Evolutionary conservation across 2,113 vertebrate species (phyloP), one percentile per base, ranked within the genome.

Genomic region (Rynchops niger): DNA sequence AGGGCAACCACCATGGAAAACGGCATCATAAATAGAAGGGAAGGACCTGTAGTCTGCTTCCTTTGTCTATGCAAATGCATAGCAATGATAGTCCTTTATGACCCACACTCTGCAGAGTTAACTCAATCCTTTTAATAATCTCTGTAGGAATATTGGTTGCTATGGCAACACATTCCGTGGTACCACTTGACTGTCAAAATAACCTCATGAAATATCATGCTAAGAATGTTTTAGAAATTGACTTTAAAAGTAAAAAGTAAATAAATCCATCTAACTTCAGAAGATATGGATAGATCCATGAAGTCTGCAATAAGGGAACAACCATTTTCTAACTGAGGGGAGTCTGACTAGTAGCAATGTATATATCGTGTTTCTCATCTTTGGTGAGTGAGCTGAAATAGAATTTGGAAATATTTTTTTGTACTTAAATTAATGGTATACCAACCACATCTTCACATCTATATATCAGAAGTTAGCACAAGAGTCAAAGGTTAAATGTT

Each of bases 141-240:
- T 76, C 38, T 82, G 72, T 71, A 84, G 88, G 94, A 92, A 73
- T 93, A 80, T 62, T 70, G 76, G 97, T 97, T 95, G 66, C 94
- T 90, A 90, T 92, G 74, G 82, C 65, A 96, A 96, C 95, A 77
- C 55, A 58, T 69, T 84, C 88, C 47, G 25, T 94, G 87, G 52
- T 58, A 88, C 88, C 86, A 93, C 74, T 96, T 63, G 55, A 74
- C 70, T 95, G 78, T 97, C 88, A 95, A 92, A 95, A 94, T 97
- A 95, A 96, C 72, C 78, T 97, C 20, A 72, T 91, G 73, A 96
- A 93, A 92, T 93, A 86, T 16, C 50, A 47, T 52, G 69, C 79
- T 89, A 86, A 87, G 88, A 95, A 69, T 86, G 63, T 76, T 85
- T 94, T 61, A 86, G 79, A 77, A 95, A 93, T 45, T 43, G 30